phyloP scores from a whole-genome alignment of 2,113 vertebrate species.

The Tyto alba region DNA sequence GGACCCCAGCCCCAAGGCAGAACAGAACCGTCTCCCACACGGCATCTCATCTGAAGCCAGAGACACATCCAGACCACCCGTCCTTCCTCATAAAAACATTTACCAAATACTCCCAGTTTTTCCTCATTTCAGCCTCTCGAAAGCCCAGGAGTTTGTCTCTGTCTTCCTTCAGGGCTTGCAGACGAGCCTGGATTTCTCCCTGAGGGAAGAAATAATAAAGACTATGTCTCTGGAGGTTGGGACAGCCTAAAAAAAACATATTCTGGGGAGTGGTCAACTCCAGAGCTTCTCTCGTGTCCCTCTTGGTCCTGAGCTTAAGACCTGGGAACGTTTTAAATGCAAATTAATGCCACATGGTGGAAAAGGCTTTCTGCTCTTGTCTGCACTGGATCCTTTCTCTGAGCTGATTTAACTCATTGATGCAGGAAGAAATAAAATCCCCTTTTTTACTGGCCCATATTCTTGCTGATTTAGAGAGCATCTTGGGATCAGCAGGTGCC shows the following conservation, averaged over 20 bases:
- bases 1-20: neutral
- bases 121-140: neutral
- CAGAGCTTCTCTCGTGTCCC: neutral
- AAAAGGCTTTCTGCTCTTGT: neutral
- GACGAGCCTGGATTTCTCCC: neutral
- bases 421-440: neutral
- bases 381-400: neutral
- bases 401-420: neutral
- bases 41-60: neutral
- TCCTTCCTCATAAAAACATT: fast-evolving
- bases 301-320: neutral
- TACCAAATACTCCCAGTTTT: neutral
- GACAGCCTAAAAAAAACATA: fast-evolving
- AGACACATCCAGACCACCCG: fast-evolving
- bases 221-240: fast-evolving
- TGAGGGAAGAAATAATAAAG: neutral
- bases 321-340: neutral
- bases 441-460: fast-evolving
- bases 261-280: fast-evolving
- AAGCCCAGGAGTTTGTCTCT: neutral
- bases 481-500: fast-evolving
- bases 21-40: neutral
- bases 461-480: neutral
- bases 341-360: too few species aligned
- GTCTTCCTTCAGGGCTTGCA: neutral